Conservation (phyloP, 1,140 invertebrate species). For the Pentalonia nigronervosa region DNA sequence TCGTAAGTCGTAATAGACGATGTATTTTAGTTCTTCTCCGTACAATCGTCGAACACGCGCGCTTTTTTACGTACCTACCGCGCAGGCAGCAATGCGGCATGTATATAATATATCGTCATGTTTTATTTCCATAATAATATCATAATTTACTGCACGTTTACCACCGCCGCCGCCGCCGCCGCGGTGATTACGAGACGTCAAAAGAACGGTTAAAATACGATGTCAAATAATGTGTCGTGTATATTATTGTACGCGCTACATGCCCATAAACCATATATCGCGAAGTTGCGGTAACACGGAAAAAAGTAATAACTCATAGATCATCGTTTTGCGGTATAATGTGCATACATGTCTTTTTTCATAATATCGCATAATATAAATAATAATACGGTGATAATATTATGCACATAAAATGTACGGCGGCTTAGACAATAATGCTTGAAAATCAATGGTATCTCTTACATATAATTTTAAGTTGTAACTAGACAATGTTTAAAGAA, state of each 20-base stretch:
- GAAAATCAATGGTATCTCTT: no score
- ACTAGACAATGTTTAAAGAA: no score
- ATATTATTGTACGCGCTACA: background rate
- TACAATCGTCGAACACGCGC: background rate
- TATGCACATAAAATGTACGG: no score
- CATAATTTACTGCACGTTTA: background rate
- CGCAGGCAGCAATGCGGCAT: background rate
- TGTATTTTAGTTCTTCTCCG: background rate
- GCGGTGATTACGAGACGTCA: constrained; percentile 8
- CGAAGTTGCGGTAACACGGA: background rate
- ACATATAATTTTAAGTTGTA: no score
- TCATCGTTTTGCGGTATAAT: background rate
- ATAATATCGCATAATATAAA: background rate
- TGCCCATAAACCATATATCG: background rate
- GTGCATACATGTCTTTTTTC: background rate
- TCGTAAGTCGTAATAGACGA: background rate
- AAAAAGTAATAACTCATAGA: background rate
- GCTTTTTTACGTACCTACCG: background rate
- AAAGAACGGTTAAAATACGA: background rate
- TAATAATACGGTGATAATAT: no score
- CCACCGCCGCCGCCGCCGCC: no score
- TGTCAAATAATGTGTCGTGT: background rate
- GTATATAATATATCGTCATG: background rate
- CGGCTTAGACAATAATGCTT: background rate
- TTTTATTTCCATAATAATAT: background rate